Conservation (phyloP, 2,113 vertebrate species). For the Erythrocebus patas region DNA sequence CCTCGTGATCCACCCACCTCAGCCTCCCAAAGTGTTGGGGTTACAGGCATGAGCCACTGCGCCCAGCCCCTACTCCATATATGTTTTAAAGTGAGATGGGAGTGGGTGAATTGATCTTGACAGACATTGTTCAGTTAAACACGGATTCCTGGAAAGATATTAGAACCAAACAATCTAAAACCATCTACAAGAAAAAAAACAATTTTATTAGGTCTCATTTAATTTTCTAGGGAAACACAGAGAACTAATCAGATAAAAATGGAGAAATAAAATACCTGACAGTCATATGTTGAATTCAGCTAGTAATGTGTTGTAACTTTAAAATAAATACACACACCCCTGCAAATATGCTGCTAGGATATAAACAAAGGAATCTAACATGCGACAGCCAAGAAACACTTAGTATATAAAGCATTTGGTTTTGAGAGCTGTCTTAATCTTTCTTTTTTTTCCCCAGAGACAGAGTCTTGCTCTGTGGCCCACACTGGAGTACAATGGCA, state of each 20-base stretch:
- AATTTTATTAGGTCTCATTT: slow-evolving; percentile 35
- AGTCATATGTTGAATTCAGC: slow-evolving; percentile 30
- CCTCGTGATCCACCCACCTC: too few species aligned
- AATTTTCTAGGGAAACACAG: slow-evolving; percentile 19
- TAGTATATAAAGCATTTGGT: neutral
- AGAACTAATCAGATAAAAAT: slow-evolving; percentile 30
- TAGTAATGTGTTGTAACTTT: slow-evolving; percentile 35
- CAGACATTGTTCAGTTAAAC: slow-evolving; percentile 1
- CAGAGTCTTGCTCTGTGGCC: neutral
- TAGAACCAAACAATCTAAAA: neutral
- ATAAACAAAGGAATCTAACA: slow-evolving; percentile 7
- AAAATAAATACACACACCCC: neutral
- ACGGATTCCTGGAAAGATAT: neutral
- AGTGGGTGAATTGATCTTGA: neutral
- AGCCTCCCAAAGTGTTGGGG: too few species aligned
- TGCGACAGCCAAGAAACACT: neutral
- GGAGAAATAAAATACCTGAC: slow-evolving; percentile 4
- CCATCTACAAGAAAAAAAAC: neutral
- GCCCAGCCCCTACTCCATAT: neutral
- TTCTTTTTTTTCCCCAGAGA: neutral
- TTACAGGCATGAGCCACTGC: too few species aligned
- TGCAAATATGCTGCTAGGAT: neutral
- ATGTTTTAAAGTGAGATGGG: neutral
- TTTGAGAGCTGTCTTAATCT: slow-evolving; percentile 11
- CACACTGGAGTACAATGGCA: neutral